phyloP scores from a whole-genome alignment of 2,113 vertebrate species.

The Ovibos moschatus region DNA sequence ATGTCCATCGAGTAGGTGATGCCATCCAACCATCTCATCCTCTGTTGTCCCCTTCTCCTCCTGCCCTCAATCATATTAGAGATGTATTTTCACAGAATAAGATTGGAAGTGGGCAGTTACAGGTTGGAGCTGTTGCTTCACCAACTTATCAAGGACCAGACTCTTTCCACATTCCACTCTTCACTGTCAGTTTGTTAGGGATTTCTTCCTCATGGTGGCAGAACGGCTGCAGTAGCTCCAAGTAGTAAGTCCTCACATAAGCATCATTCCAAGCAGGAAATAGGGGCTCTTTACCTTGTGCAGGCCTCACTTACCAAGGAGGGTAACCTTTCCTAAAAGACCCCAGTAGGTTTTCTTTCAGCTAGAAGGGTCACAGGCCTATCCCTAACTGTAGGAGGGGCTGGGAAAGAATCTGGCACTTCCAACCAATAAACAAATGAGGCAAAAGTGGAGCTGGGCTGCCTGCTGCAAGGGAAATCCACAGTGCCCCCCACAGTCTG shows the following conservation, averaged over 20 bases:
- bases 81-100: background rate
- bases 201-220: background rate
- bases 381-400: background rate
- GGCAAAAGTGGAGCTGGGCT: background rate
- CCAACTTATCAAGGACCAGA: background rate
- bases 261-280: background rate
- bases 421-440: background rate
- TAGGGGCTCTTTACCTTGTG: background rate
- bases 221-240: background rate
- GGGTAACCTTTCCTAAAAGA: background rate
- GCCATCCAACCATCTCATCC: background rate
- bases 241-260: background rate
- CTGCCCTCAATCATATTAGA: background rate
- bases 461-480: background rate
- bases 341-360: background rate
- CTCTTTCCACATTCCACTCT: background rate
- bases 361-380: background rate
- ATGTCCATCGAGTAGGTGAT: background rate
- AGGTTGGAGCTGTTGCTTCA: background rate
- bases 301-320: background rate
- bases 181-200: background rate
- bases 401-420: background rate
- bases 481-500: too few relatives aligned
- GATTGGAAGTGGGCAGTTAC: background rate
- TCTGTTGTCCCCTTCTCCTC: background rate